Percentiles rank a stretch among this genome's conserved stretches.
These are phyloP conservation scores for Lutjanus campechanus DNA, from an alignment of 2,797 vertebrate genomes.

Conservation along the genomic window DNA sequence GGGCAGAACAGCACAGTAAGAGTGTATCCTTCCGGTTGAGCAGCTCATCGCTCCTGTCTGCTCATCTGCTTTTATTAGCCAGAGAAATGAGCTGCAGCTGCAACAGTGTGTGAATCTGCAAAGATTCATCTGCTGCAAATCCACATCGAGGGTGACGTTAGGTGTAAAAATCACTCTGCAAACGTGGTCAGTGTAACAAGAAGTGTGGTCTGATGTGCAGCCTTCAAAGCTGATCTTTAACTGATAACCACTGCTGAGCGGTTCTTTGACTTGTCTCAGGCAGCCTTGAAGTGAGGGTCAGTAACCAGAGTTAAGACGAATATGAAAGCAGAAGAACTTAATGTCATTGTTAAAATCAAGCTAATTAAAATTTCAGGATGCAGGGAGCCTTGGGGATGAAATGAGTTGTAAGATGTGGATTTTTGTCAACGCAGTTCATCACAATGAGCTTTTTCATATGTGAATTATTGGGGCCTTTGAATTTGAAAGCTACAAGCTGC, in stretches of 20 bases:
- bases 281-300: not conserved
- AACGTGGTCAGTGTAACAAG: not conserved
- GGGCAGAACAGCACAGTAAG: slow-evolving; percentile 54
- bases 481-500: not conserved
- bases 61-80: not conserved
- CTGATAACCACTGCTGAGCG: not conserved
- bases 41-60: fast-evolving
- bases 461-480: not conserved
- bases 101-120: not conserved
- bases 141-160: too few species aligned
- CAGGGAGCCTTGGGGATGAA: not conserved
- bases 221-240: not conserved
- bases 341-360: not conserved
- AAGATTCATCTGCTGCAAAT: not conserved
- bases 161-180: not conserved
- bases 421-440: not conserved
- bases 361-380: not conserved
- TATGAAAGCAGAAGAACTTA: not conserved
- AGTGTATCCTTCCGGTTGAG: not conserved
- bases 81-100: not conserved
- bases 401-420: not conserved
- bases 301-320: not conserved
- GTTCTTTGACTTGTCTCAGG: not conserved
- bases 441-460: not conserved
- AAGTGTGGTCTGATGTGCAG: not conserved